A percentile compares a stretch with the other conserved stretches of the same genome.
Evolutionary conservation across 2,888 invertebrate species (phyloP).

Genomic region (Tipula vernalis): DNA sequence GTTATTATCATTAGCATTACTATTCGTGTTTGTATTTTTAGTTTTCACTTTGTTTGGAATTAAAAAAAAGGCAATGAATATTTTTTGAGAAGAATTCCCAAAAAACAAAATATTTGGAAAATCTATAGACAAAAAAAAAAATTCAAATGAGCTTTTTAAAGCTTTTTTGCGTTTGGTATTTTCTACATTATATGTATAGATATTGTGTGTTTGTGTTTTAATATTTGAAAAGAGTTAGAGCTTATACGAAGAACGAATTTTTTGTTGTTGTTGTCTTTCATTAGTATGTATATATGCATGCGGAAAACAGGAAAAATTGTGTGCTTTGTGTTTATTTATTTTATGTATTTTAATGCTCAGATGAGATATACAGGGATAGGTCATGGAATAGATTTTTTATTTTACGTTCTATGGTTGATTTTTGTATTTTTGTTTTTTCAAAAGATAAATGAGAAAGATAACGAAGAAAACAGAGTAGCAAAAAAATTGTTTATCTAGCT

Average conservation of each 20-base stretch:
- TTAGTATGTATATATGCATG: not conserved
- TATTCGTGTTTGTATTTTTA: not conserved
- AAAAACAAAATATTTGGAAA: not conserved
- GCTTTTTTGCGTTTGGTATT: not conserved
- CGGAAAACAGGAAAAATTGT: not conserved
- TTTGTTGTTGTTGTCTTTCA: not conserved
- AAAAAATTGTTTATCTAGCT: not conserved
- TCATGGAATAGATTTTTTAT: not conserved
- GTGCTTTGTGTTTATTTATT: not conserved
- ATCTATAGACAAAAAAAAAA: not conserved
- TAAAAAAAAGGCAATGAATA: not conserved
- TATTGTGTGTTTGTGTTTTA: not conserved
- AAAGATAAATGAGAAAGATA: constrained; percentile 4
- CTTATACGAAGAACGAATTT: not conserved
- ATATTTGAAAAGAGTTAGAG: not conserved
- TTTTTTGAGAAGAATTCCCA: not conserved
- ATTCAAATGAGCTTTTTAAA: not conserved
- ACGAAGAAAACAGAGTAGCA: not conserved
- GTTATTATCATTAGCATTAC: not conserved
- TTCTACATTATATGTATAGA: no score
- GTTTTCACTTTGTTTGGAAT: not conserved
- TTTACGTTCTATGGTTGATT: not conserved
- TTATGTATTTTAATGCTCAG: not conserved
- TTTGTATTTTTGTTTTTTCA: not conserved
- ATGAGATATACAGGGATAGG: not conserved